Conservation (phyloP, 2,888 invertebrate species). For the Eilema depressum region DNA sequence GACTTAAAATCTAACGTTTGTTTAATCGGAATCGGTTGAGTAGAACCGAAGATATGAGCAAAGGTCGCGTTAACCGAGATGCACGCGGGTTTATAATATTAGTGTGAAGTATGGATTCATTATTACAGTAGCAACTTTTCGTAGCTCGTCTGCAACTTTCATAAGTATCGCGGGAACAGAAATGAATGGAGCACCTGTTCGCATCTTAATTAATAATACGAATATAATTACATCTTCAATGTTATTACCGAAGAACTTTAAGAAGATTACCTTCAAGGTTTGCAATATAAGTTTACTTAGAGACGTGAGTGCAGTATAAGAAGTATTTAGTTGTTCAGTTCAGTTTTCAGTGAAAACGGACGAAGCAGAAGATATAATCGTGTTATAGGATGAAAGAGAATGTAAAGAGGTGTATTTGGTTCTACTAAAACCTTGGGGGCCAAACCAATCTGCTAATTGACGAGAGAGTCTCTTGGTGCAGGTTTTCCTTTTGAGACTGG, state of each 20-base stretch:
- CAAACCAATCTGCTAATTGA: too few relatives aligned
- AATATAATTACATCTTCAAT: conserved; percentile 60
- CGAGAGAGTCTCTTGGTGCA: too few relatives aligned
- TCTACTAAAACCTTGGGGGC: too few relatives aligned
- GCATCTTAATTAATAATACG: conserved; percentile 57
- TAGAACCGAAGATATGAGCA: too few relatives aligned
- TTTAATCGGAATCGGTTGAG: too few relatives aligned
- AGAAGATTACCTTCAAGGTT: conserved; percentile 52
- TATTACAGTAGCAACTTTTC: conserved; percentile 13
- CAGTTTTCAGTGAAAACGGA: background rate
- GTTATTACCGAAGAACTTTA: conserved; percentile 58
- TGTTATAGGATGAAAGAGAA: background rate
- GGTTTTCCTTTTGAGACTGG: background rate
- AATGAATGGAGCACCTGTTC: conserved; percentile 56
- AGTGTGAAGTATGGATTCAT: too few relatives aligned
- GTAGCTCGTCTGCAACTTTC: conserved; percentile 24
- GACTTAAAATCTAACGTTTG: too few relatives aligned
- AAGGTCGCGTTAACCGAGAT: too few relatives aligned
- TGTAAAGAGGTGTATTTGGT: background rate
- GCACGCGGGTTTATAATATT: too few relatives aligned
- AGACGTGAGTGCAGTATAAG: background rate
- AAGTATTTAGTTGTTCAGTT: background rate
- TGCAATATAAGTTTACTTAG: conserved; percentile 39
- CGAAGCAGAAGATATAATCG: background rate
- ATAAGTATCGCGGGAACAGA: conserved; percentile 57